Evolutionary conservation across 2,113 vertebrate species (phyloP), one percentile per base, ranked within the genome.

Genomic region (Cyprinodon tularosa): DNA sequence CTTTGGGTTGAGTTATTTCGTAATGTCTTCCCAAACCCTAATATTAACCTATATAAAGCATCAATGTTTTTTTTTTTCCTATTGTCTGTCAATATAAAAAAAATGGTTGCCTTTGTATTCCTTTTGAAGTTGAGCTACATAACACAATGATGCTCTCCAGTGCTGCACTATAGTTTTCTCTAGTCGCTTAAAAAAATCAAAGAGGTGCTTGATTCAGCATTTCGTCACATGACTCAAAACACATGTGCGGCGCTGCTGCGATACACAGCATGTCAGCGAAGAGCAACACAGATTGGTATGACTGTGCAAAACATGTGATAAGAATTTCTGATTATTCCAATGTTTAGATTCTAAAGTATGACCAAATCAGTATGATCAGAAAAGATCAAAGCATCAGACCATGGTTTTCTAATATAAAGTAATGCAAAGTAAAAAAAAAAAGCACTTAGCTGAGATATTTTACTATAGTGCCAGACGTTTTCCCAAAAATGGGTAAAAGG

Each of bases 401-500:
- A 29, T 69, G 29, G 17, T 20, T 22, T 64, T 22, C 29, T 20
- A 29, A 47, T 64, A 38, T 42, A 72, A 80, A n/a, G 62, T 50
- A 12, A 59, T 4, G 63, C 36, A 9, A 63, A 77, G 62, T 39
- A 69, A 66, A 63, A 10, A 71, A 13, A 77, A 29, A 61, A 42
- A 17, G n/a, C 7, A 42, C n/a, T 59, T 29, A 63, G 79, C 66
- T 77, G 78, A 80, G 71, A 75, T 37, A 14, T 73, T 57, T 61
- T 61, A 29, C 50, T 72, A 62, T 45, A 70, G 71, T 72, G 48
- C 37, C 22, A 62, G 67, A 66, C 70, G 77, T 68, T 76, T 66
- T 76, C 73, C 67, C 59, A 79, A 69, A 36, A 62, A n/a, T 38
- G 40, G 74, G 82, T 66, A 66, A 78, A 65, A 84, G 72, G 62